Evolutionary conservation across 1,140 invertebrate species (phyloP), one percentile per base, ranked within the genome.

Genomic region (Microplitis mediator): DNA sequence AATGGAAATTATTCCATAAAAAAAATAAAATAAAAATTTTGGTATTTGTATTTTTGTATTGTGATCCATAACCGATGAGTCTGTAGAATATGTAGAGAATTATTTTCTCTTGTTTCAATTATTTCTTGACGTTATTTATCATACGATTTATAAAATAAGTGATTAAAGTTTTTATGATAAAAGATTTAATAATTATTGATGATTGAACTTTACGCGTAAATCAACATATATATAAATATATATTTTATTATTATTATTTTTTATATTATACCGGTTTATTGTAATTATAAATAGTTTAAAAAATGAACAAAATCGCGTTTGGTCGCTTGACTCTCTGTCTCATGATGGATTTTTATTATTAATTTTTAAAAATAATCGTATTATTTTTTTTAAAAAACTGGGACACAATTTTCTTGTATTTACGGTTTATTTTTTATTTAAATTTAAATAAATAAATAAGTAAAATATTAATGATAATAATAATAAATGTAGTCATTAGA

Each of bases 41-140:
- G 77, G 67, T 62, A 81, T 83, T 84, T 84, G 81, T 84, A 85
- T 84, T 85, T 85, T 85, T 85, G 80, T 84, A 85, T 81, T 77
- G 71, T 74, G 76, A 80, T 79, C 75, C 72, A 36, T 31, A 32
- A 52, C 45, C 36, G 39, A 71, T 31, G 58, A 77, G 64, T 82
- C 78, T 69, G 69, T 80, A 78, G 67, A 74, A 76, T 72, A 76
- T 70, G 74, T 74, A 72, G 68, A 70, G 50, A 65, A 65, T 68
- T 45, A 75, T 75, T 64, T 67, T 74, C 74, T 74, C 45, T 76
- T 61, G 61, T 69, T 70, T 45, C 11, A 11, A n/a, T 68, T 75
- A 68, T 8, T 16, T 60, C 56, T 58, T 58, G 14, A 58, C 4
- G 72, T 69, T 58, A 69, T 77, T 73, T 45, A 34, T 35, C 60